phyloP scores from a whole-genome alignment of 2,888 invertebrate species.

The Meteorus colon region DNA sequence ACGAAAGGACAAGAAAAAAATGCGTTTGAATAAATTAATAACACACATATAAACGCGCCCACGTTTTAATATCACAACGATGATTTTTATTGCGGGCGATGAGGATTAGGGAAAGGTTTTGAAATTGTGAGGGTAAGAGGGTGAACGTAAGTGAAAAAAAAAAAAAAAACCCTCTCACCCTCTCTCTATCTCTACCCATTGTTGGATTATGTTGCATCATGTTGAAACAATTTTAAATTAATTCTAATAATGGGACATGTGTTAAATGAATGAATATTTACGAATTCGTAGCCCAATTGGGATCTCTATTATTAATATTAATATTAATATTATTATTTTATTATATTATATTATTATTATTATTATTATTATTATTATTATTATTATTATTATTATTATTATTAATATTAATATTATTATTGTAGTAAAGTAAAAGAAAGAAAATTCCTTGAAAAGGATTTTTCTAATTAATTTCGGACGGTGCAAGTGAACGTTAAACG shows the following conservation, averaged over 20 bases:
- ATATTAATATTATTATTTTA: conserved; percentile 15
- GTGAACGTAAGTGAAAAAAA: background rate
- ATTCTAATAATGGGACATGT: conserved; percentile 11
- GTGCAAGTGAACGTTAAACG: conserved; percentile 27
- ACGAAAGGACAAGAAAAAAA: too few species aligned
- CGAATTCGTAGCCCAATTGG: conserved; percentile 6
- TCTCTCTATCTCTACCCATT: background rate
- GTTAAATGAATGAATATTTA: conserved; percentile 10
- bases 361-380: conserved; percentile 7
- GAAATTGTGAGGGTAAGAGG: too few species aligned
- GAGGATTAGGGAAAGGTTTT: too few species aligned
- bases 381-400: conserved; percentile 7
- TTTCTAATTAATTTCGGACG: background rate
- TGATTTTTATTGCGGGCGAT: too few species aligned
- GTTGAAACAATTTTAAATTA: conserved; percentile 13
- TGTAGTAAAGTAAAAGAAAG: background rate
- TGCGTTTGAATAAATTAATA: too few species aligned
- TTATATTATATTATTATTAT: conserved; percentile 22
- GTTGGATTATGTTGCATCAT: conserved; percentile 14
- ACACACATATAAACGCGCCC: too few species aligned
- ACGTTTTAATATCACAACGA: too few species aligned
- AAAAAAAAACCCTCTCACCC: background rate
- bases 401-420: background rate
- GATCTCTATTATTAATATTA: conserved; percentile 6
- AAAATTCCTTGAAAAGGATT: conserved; percentile 39